Evolutionary conservation across 2,113 vertebrate species (phyloP), one percentile per base, ranked within the genome.

Genomic region (Planiliza haematocheilus): DNA sequence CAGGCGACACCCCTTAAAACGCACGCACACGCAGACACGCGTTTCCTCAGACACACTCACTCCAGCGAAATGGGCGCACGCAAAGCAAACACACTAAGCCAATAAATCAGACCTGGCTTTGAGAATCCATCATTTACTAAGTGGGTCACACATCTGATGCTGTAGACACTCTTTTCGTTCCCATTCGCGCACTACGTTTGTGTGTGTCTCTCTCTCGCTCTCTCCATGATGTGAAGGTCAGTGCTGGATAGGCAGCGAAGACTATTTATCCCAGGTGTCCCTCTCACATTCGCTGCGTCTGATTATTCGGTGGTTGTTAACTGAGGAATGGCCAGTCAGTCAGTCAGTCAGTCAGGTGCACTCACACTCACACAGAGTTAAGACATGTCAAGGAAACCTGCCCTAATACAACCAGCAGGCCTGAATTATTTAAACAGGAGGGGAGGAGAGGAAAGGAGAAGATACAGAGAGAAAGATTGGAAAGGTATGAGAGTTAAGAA

Each of bases 141-240:
- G 82, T 94, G 84, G 92, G 93, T 93, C 93, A 92, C 70, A 86
- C 77, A 86, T 93, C 86, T 88, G 92, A 93, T 85, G 83, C 63
- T n/a, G 79, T 70, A 60, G 74, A 83, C 88, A 58, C 51, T 69
- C 38, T 53, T 5, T 57, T 55, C 62, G 65, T 42, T 52, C 39
- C 60, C 66, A 21, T 70, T 73, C 43, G 11, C 46, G 24, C 14
- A 36, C 53, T 50, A 49, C 8, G 46, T 46, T 39, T 76, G 17
- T 34, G 8, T 21, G 18, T 24, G 3, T 13, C 36, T 8, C 38
- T 69, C 65, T 58, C 49, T 49, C 56, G 37, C 38, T 49, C 62
- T 64, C 7, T 7, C 38, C 14, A 10, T 68, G 60, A 76, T 68
- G 75, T 74, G 81, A 83, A 89, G 89, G 89, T 88, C 88, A 84